A percentile compares a stretch with the other conserved stretches of the same genome.
These are phyloP conservation scores for Eilema depressum DNA, from an alignment of 2,888 invertebrate genomes.

Conservation along the genomic window DNA sequence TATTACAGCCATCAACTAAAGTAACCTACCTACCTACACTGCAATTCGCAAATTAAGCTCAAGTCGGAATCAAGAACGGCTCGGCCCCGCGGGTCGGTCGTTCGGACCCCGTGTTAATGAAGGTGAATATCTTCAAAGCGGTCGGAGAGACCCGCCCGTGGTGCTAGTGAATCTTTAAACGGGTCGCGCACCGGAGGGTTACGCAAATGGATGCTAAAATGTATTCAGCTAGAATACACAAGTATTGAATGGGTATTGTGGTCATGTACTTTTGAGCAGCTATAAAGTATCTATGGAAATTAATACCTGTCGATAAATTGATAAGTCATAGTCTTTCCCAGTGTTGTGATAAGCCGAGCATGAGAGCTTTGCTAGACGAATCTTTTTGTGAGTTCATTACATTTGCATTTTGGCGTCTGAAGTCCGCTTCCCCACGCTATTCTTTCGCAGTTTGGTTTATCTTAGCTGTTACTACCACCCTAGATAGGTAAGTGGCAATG, in stretches of 20 bases:
- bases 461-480: no score
- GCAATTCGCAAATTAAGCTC: slow-evolving; percentile 48
- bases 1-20: slow-evolving; percentile 31
- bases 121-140: slow-evolving; percentile 84
- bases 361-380: no score
- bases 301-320: no score
- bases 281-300: slow-evolving; percentile 6
- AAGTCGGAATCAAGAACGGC: slow-evolving; percentile 47
- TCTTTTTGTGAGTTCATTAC: no score
- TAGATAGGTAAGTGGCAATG: no score
- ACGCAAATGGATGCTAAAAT: slow-evolving; percentile 66
- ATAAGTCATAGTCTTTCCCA: not conserved
- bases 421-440: no score
- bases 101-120: slow-evolving; percentile 79
- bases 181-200: slow-evolving; percentile 65
- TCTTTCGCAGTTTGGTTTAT: no score
- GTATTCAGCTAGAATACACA: slow-evolving; percentile 58
- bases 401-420: no score
- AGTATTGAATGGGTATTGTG: slow-evolving; percentile 46
- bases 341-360: no score
- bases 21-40: slow-evolving; percentile 15
- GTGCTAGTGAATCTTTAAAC: slow-evolving; percentile 83
- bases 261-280: slow-evolving; percentile 25
- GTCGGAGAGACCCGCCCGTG: slow-evolving; percentile 75
- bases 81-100: slow-evolving; percentile 74